phyloP scores from a whole-genome alignment of 2,797 vertebrate species.

The Sphenopsis melanotis region DNA sequence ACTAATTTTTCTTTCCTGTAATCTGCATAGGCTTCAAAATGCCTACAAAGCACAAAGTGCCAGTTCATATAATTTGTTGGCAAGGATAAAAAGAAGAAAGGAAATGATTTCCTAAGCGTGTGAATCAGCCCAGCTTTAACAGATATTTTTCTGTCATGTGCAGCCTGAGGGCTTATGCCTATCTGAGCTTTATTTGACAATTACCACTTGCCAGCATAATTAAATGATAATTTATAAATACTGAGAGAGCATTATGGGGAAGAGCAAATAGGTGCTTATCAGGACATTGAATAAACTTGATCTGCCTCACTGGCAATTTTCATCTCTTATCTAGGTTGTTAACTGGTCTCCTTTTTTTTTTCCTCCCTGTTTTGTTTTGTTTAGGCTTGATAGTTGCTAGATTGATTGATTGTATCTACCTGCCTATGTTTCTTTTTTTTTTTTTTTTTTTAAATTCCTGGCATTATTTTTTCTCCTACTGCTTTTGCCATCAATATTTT shows the following conservation, averaged over 20 bases:
- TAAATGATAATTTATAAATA: constrained; percentile 93
- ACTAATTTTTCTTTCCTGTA: constrained; percentile 79
- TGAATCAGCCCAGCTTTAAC: constrained; percentile 80
- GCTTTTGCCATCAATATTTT: constrained; percentile 39
- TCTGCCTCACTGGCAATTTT: constrained; percentile 85
- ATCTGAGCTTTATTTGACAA: constrained; percentile 86
- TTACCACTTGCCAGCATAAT: constrained; percentile 89
- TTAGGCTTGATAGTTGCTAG: constrained; percentile 71
- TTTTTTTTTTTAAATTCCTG: neutral
- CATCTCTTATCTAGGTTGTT: constrained; percentile 82
- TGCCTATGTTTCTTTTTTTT: constrained; percentile 36
- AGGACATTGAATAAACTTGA: constrained; percentile 84
- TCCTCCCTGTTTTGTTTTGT: constrained; percentile 32
- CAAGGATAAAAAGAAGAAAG: constrained; percentile 81
- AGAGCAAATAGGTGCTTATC: constrained; percentile 89
- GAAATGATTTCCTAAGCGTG: constrained; percentile 81
- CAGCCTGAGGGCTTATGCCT: constrained; percentile 81
- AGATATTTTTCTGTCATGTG: constrained; percentile 81
- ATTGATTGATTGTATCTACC: constrained; percentile 62
- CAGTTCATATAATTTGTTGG: constrained; percentile 80
- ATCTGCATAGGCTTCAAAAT: constrained; percentile 81
- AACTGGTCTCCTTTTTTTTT: constrained; percentile 68
- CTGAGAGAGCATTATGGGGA: constrained; percentile 86
- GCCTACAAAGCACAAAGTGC: constrained; percentile 78
- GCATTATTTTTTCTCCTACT: constrained; percentile 40